A percentile compares a stretch with the other conserved stretches of the same genome.
Evolutionary conservation across 2,888 invertebrate species (phyloP).

Genomic region (Lamellibrachia columna): DNA sequence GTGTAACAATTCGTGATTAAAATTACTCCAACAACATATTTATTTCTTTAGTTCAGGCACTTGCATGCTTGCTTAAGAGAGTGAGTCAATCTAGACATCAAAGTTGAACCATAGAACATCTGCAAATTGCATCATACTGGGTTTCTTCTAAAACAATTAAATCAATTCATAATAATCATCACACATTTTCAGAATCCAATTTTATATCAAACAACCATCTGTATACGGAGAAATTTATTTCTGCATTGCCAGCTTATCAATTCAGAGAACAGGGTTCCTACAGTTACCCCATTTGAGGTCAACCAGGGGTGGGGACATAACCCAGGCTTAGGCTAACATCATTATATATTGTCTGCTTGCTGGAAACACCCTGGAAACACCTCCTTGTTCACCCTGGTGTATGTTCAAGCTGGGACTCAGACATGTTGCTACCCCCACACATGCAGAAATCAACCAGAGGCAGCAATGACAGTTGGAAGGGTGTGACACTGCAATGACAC

Average conservation of each 20-base stretch:
- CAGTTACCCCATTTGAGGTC: not conserved
- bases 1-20: not conserved
- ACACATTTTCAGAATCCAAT: not conserved
- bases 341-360: not conserved
- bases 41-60: not conserved
- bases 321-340: not conserved
- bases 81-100: too few species aligned
- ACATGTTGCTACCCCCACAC: not conserved
- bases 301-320: not conserved
- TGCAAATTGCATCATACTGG: too few species aligned
- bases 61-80: not conserved
- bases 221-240: not conserved
- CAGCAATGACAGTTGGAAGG: not conserved
- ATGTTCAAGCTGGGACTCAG: not conserved
- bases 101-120: too few species aligned
- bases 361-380: not conserved
- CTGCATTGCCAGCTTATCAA: not conserved
- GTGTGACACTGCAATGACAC: not conserved
- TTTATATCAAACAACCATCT: not conserved
- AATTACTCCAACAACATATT: not conserved
- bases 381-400: not conserved
- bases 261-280: not conserved
- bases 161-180: not conserved
- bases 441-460: not conserved
- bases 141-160: too few species aligned